Base-by-base conservation (phyloP, 2,797 vertebrate species). In the Malacoraja senta region DNA sequence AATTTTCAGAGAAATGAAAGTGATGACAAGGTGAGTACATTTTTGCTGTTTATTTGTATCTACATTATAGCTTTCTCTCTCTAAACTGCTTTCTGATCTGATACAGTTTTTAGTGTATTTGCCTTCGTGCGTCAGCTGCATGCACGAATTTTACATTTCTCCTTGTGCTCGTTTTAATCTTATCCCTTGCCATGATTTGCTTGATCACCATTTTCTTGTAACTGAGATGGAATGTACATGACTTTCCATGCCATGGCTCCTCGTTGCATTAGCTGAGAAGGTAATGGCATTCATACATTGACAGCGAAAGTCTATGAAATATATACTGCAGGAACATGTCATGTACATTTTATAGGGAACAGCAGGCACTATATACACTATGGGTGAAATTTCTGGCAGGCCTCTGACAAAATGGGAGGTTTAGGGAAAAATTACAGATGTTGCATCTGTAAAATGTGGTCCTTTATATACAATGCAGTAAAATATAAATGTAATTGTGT, bases 1-100 rank as follows among this genome's bases (percentile, higher is more conserved):
- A 29, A 92, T 92, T 92, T 92, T 92, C 90, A 92, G 90, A 92
- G 90, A 92, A 92, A 92, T 92, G 90, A 92, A 92, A 92, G 15
- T 74, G 90, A 92, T 74, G 90, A 92, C 10, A 92, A 92, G 35
- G 90, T 92, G n/a, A 74, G 90, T 53, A 53, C 4, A 21, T 58
- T 74, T 44, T 72, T 44, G 0, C 29, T 9, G 2, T 86, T 88
- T 32, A 68, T 76, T 53, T 21, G 38, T 29, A 24, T 44, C 65
- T 74, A 63, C 90, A 53, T 26, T 4, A 13, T 26, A 92, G 24
- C 26, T 91, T 58, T 86, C 1, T 72, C 44, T 13, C 26, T 3
- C 35, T 72, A 26, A 91, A 91, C 2, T 91, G 19, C 68, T 58
- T 74, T 53, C 26, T 53, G n/a, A 35, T 68, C 61, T 88, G 65